Percentiles rank a stretch among this genome's conserved stretches.
These are phyloP conservation scores for Acanthosepion lycidas DNA, from an alignment of 2,888 invertebrate genomes.

Conservation along the genomic window DNA sequence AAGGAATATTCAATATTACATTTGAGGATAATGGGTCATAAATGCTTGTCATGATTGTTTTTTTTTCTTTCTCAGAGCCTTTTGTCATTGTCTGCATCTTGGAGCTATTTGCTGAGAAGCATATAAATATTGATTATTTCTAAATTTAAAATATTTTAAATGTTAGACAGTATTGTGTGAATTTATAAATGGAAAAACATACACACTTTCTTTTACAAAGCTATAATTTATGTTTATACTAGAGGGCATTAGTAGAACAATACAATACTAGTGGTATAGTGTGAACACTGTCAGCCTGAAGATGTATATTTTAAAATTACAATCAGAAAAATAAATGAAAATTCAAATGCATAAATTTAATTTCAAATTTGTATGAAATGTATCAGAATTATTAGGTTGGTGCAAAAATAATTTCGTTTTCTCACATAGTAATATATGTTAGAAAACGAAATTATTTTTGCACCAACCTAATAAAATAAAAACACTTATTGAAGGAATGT, in stretches of 20 bases:
- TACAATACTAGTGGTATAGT: background rate
- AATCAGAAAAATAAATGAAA: background rate
- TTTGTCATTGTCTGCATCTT: background rate
- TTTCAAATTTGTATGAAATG: too few relatives aligned
- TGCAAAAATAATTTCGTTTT: too few relatives aligned
- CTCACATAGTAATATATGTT: too few relatives aligned
- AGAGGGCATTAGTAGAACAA: background rate
- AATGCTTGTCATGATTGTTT: background rate
- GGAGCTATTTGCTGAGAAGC: background rate
- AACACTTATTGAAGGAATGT: too few relatives aligned
- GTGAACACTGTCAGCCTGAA: background rate
- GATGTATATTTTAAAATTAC: background rate
- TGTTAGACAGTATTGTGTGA: background rate
- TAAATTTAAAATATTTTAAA: background rate
- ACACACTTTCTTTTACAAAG: background rate
- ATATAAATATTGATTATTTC: slow-evolving; percentile 45
- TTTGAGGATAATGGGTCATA: background rate
- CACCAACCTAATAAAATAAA: too few relatives aligned
- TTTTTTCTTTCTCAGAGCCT: background rate
- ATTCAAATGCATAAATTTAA: background rate
- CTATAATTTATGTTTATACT: background rate
- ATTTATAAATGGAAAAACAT: background rate
- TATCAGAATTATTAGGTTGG: too few relatives aligned
- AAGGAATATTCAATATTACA: background rate
- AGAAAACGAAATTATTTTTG: too few relatives aligned